Percentiles rank a stretch among this genome's conserved stretches.
Conservation (phyloP, 2,797 vertebrate genomes). For the Limnodromus scolopaceus region DNA sequence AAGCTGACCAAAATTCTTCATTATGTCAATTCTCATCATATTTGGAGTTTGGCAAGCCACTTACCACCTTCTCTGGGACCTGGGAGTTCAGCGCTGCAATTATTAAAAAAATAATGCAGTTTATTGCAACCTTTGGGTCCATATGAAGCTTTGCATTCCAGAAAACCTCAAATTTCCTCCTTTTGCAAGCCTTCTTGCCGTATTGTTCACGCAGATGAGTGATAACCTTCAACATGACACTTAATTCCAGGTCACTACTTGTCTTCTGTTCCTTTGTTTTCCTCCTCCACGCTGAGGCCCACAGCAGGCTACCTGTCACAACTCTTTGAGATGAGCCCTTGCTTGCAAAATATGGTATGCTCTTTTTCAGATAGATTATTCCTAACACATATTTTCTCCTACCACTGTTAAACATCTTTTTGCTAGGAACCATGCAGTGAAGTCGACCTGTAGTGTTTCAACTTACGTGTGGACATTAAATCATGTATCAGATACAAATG, state of each 20-base stretch:
- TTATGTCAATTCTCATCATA: not conserved
- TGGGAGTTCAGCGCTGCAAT: not conserved
- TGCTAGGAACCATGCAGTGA: not conserved
- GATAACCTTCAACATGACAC: not conserved
- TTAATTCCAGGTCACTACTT: not conserved
- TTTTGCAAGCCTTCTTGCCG: not conserved
- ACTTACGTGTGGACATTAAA: not conserved
- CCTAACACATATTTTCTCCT: not conserved
- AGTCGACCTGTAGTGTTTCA: not conserved
- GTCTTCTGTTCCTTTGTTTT: not conserved
- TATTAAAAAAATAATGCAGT: not conserved
- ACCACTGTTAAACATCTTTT: not conserved
- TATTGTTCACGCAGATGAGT: not conserved
- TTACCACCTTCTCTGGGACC: not conserved
- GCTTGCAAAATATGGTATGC: not conserved
- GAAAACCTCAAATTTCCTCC: not conserved
- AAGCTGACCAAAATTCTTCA: not conserved
- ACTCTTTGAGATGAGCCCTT: not conserved
- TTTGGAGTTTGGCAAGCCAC: not conserved
- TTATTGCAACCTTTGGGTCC: not conserved
- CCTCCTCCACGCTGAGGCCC: not conserved
- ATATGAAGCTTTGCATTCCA: not conserved
- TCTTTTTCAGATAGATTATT: not conserved
- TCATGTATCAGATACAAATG: conserved; percentile 15
- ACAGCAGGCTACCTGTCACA: not conserved